Conservation (phyloP, 2,888 invertebrate species). For the Drosophila pegasa region DNA sequence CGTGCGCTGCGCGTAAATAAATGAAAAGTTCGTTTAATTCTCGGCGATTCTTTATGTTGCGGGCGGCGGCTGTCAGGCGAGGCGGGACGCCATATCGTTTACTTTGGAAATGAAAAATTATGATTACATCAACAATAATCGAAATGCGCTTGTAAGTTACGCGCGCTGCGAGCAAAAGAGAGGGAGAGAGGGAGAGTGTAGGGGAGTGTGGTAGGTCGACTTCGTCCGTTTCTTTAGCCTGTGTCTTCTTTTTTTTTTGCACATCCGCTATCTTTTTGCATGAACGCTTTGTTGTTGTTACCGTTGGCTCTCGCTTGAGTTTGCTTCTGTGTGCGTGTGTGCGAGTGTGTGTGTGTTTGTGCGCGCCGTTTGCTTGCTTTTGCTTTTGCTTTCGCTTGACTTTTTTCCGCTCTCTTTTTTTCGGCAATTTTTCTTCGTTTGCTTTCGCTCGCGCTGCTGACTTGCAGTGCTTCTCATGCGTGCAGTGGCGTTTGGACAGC, state of each 20-base stretch:
- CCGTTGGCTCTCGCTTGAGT: slow-evolving; percentile 22
- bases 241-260: slow-evolving; percentile 19
- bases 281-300: slow-evolving; percentile 47
- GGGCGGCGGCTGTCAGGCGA: background rate
- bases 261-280: slow-evolving; percentile 60
- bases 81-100: slow-evolving; percentile 60
- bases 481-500: slow-evolving; percentile 47
- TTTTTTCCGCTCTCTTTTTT: slow-evolving; percentile 32
- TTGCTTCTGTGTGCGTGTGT: slow-evolving; percentile 5
- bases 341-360: slow-evolving; percentile 14
- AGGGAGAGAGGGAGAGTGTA: background rate
- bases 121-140: slow-evolving; percentile 80
- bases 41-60: slow-evolving; percentile 64
- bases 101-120: slow-evolving; percentile 81
- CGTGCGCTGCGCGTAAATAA: slow-evolving; percentile 73
- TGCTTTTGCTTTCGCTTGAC: slow-evolving; percentile 9
- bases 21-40: slow-evolving; percentile 78
- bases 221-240: slow-evolving; percentile 5
- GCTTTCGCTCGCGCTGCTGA: slow-evolving; percentile 68
- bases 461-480: slow-evolving; percentile 77
- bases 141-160: slow-evolving; percentile 79
- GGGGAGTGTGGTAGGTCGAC: background rate
- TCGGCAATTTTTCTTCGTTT: slow-evolving; percentile 76
- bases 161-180: slow-evolving; percentile 21
- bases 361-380: slow-evolving; percentile 16